Evolutionary conservation across 2,888 invertebrate species (phyloP), one percentile per base, ranked within the genome.

Genomic region (Schrankia costaestrigalis): DNA sequence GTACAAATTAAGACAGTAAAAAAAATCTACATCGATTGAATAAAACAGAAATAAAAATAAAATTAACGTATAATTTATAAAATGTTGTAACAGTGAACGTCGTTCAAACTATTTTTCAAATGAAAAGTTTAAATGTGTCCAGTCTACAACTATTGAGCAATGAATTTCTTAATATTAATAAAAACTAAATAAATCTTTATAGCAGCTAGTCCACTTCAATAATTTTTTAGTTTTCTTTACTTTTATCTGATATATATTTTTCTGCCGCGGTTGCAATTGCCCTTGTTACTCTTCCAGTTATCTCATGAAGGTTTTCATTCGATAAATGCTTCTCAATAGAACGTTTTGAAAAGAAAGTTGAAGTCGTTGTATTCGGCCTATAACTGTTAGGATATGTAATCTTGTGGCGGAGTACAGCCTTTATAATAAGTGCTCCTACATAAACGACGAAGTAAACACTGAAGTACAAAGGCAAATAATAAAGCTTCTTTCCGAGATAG

Each of bases 381-480:
- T 74, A 89, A 53, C 91, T 89, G 54, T 91, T 90, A 11, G 90
- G 90, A 56, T 91, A 90, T 9, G 89, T 88, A 33, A 94, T 92
- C 73, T 93, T 94, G 68, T 94, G 94, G 40, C 93, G 89, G 18
- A 93, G 88, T 18, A 94, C 90, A 2, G 93, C 92, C 69, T 93
- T 93, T 14, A 93, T 83, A 39, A 94, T 91, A 13, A 94, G 80
- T 10, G 93, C 91, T 1, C 91, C 92, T 0, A 94, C 92, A 59
- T 94, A 94, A 36, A 93, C 78, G 30, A 91, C 90, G 50, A 91
- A 91, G 54, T 91, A 94, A 8, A 93, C 91, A 64, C 93, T 93
- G 66, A 94, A 94, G 70, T 93, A 94, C 25, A 94, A 72, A 0
- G 94, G 94, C 42, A 94, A 82, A 63, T 93, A 94, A 89, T 93